These are phyloP conservation scores for Xyrauchen texanus DNA, from an alignment of 2,113 vertebrate genomes.

Conservation along the genomic window DNA sequence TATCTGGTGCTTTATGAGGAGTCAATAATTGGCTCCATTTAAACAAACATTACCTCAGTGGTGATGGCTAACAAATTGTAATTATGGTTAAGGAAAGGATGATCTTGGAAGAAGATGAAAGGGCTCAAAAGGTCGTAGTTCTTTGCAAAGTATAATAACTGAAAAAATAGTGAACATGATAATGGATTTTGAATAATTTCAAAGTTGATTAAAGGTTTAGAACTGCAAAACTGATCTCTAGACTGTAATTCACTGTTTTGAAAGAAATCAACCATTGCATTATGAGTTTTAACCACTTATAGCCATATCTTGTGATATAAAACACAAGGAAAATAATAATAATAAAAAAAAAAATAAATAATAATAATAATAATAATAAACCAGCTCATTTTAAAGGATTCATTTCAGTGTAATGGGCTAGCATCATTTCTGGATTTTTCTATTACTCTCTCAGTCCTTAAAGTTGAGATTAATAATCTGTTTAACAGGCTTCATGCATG, in stretches of 20 bases:
- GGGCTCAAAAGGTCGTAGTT: too few species aligned
- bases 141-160: too few species aligned
- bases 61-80: conserved; percentile 41
- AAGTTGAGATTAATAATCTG: conserved; percentile 50
- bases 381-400: background rate
- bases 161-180: too few species aligned
- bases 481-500: conserved; percentile 47
- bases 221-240: background rate
- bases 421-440: conserved; percentile 25
- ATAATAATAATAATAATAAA: background rate
- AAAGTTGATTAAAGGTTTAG: background rate
- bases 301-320: background rate
- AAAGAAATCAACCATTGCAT: background rate
- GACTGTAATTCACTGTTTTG: background rate
- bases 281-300: background rate
- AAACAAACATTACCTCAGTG: conserved; percentile 52
- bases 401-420: background rate
- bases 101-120: conserved; percentile 3
- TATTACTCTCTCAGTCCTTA: conserved; percentile 38
- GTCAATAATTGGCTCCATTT: conserved; percentile 49
- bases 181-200: background rate
- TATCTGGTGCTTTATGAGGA: conserved; percentile 58
- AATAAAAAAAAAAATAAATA: too few species aligned
- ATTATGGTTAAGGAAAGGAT: conserved; percentile 20
- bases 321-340: background rate